These are phyloP conservation scores for Salmo trutta DNA, from an alignment of 2,797 vertebrate species.

Conservation along the genomic window DNA sequence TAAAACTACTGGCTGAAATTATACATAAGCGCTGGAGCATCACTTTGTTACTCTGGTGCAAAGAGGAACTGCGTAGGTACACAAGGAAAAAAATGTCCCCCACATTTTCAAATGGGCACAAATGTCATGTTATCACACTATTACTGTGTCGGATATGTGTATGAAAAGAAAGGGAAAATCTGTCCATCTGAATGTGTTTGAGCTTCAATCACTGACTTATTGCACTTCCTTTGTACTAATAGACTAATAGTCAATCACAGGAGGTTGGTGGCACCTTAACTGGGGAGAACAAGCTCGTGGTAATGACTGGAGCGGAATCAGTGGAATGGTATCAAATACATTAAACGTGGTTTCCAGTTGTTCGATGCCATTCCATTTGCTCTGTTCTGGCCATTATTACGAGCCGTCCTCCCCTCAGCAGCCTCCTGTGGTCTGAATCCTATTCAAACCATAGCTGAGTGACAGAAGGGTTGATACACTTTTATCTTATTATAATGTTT, in stretches of 20 bases:
- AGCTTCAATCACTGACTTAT: constrained; percentile 56
- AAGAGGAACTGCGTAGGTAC: constrained; percentile 44
- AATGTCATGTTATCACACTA: constrained; percentile 19
- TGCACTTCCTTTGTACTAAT: constrained; percentile 59
- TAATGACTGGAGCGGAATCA: too few species aligned
- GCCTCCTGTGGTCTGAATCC: constrained; percentile 10
- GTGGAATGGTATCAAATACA: too few species aligned
- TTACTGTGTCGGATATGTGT: constrained; percentile 33
- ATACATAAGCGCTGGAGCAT: too few species aligned
- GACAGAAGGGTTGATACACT: constrained; percentile 9
- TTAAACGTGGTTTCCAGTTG: too few species aligned
- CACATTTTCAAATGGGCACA: constrained; percentile 49
- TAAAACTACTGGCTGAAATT: too few species aligned
- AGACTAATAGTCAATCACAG: constrained; percentile 14
- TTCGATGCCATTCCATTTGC: constrained; percentile 8
- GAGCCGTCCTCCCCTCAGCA: constrained; percentile 22
- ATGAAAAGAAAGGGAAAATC: constrained; percentile 12
- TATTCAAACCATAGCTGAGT: background rate
- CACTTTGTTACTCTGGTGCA: constrained; percentile 66
- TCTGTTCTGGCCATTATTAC: constrained; percentile 42
- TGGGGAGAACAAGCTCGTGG: too few species aligned
- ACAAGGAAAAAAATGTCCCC: constrained; percentile 34
- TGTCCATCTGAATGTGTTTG: constrained; percentile 47
- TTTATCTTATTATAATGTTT: background rate
- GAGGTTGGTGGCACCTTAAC: too few species aligned